phyloP scores from a whole-genome alignment of 2,888 invertebrate genomes.

The Sarcophaga variegata region DNA sequence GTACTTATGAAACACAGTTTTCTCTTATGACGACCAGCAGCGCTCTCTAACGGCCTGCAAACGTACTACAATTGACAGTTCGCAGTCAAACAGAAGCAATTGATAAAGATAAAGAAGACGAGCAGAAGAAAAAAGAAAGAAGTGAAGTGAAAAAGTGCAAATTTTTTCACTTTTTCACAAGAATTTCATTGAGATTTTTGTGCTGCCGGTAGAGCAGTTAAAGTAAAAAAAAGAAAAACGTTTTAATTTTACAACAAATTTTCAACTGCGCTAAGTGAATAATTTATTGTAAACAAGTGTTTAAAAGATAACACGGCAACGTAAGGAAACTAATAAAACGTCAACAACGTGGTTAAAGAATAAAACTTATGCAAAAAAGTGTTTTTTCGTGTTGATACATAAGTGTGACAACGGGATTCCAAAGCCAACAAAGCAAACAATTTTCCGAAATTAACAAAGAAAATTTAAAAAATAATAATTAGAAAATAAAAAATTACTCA shows the following conservation, averaged over 20 bases:
- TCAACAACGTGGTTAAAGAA: constrained; percentile 57
- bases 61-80: background rate
- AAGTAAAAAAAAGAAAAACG: background rate
- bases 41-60: background rate
- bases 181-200: constrained; percentile 52
- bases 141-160: constrained; percentile 32
- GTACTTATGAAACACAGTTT: background rate
- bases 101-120: constrained; percentile 25
- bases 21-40: background rate
- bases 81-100: background rate
- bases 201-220: constrained; percentile 58
- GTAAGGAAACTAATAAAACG: background rate
- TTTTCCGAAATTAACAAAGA: background rate
- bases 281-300: background rate
- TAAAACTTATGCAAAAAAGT: constrained; percentile 61
- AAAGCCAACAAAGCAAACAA: background rate
- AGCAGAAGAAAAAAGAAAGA: background rate
- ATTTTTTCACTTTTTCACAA: constrained; percentile 56
- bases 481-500: background rate
- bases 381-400: constrained; percentile 24
- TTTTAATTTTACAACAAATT: background rate
- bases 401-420: background rate
- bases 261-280: background rate
- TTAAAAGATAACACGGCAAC: background rate
- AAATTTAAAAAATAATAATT: background rate